phyloP scores from a whole-genome alignment of 1,140 invertebrate genomes.

The Metaphire vulgaris region DNA sequence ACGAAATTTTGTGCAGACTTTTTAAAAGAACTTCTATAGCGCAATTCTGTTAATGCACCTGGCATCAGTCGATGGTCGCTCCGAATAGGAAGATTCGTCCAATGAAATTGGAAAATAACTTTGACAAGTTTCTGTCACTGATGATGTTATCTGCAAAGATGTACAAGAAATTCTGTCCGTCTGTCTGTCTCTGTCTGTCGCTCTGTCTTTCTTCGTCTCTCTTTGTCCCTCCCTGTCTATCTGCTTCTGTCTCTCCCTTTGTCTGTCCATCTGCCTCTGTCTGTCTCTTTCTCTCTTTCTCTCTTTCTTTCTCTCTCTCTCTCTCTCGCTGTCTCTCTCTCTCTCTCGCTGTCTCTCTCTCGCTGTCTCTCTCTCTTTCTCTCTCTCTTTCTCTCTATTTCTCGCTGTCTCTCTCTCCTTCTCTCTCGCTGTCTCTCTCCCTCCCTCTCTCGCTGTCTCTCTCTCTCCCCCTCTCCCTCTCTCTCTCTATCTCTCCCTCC shows the following conservation, averaged over 20 bases:
- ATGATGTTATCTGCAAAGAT: no score
- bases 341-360: conserved; percentile 13
- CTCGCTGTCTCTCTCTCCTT: neutral
- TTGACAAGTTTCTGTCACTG: no score
- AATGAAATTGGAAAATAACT: no score
- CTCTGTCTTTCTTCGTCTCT: neutral
- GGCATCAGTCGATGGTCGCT: no score
- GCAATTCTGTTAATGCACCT: no score
- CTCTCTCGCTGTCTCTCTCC: neutral
- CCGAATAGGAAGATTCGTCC: no score
- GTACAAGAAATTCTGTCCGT: no score
- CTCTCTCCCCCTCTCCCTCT: neutral
- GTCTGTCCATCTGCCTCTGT: neutral
- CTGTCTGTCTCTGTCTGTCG: conserved; percentile 7
- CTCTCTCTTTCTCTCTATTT: neutral
- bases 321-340: neutral
- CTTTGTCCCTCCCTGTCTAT: neutral
- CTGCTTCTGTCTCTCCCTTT: neutral
- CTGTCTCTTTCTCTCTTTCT: neutral
- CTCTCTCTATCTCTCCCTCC: neutral
- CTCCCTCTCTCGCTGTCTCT: conserved; percentile 1
- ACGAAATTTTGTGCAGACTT: no score
- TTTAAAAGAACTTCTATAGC: no score
- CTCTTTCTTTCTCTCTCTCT: neutral
- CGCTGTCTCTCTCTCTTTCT: neutral